Evolutionary conservation across 2,888 invertebrate genomes (phyloP).

Genomic region (Pachymerium ferrugineum): DNA sequence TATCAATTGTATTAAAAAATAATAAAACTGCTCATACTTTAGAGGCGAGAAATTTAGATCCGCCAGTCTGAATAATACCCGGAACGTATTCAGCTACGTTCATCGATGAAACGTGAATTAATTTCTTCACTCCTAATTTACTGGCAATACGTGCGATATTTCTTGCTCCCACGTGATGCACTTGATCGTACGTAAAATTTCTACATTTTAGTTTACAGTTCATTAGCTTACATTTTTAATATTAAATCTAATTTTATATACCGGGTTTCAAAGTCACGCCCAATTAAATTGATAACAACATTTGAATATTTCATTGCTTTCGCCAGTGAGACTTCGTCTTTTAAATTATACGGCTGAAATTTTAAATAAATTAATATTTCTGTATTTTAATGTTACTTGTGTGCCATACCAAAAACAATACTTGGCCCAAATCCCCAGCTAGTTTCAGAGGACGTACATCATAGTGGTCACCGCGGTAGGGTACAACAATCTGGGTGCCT

Average conservation of each 20-base stretch:
- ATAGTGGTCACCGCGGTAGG: conserved; percentile 83
- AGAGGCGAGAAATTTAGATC: conserved; percentile 68
- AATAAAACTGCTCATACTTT: conserved; percentile 51
- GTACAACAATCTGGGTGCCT: conserved; percentile 71
- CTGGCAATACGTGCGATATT: conserved; percentile 68
- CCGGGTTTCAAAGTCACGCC: conserved; percentile 84
- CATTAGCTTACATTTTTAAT: no score
- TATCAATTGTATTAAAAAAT: conserved; percentile 37
- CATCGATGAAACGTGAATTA: conserved; percentile 86
- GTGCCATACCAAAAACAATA: conserved; percentile 63
- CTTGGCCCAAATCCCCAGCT: conserved; percentile 90
- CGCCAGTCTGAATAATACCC: conserved; percentile 61
- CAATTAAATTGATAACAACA: conserved; percentile 91
- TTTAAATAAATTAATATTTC: neutral
- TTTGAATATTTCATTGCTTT: conserved; percentile 89
- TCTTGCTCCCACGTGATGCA: conserved; percentile 77
- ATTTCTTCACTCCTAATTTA: conserved; percentile 78
- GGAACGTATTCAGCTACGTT: conserved; percentile 69
- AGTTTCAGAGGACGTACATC: conserved; percentile 72
- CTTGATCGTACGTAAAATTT: conserved; percentile 78
- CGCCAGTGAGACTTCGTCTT: conserved; percentile 77
- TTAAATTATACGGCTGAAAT: conserved; percentile 67
- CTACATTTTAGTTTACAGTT: conserved; percentile 43
- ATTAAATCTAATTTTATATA: conserved; percentile 39
- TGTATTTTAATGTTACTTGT: no score